Conservation (phyloP, 2,113 vertebrate genomes). For the Hemichromis elongatus region DNA sequence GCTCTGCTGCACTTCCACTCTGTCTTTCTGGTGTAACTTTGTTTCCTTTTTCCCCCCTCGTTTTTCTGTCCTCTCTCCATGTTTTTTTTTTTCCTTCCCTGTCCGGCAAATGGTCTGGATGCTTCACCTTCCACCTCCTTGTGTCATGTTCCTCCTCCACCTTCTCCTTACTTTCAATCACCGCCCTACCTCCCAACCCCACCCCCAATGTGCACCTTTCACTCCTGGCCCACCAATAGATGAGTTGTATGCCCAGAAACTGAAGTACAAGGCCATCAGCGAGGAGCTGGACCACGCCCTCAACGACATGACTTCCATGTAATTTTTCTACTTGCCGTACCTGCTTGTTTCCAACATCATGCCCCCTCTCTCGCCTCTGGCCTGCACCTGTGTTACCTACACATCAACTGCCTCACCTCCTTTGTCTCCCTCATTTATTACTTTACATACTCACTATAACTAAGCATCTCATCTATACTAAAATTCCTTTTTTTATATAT, state of each 20-base stretch:
- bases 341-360: slow-evolving; percentile 35
- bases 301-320: slow-evolving; percentile 99
- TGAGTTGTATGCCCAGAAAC: slow-evolving; percentile 98
- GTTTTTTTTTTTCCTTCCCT: background rate
- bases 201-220: background rate
- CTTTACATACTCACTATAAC: background rate
- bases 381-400: background rate
- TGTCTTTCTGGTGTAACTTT: slow-evolving; percentile 44
- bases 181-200: background rate
- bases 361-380: background rate
- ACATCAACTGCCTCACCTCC: background rate
- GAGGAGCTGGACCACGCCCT: slow-evolving; percentile 99
- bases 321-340: slow-evolving; percentile 72
- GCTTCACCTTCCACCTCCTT: slow-evolving; percentile 43
- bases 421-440: background rate
- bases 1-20: slow-evolving; percentile 16
- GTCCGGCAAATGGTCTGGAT: slow-evolving; percentile 15
- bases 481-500: background rate
- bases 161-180: slow-evolving; percentile 28
- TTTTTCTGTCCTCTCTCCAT: slow-evolving; percentile 22
- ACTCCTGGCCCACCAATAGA: slow-evolving; percentile 73
- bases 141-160: slow-evolving; percentile 45
- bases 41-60: slow-evolving; percentile 1
- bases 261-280: slow-evolving; percentile 99
- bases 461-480: background rate